These are phyloP conservation scores for Paratilapia polleni DNA, from an alignment of 2,113 vertebrate species.

Conservation along the genomic window DNA sequence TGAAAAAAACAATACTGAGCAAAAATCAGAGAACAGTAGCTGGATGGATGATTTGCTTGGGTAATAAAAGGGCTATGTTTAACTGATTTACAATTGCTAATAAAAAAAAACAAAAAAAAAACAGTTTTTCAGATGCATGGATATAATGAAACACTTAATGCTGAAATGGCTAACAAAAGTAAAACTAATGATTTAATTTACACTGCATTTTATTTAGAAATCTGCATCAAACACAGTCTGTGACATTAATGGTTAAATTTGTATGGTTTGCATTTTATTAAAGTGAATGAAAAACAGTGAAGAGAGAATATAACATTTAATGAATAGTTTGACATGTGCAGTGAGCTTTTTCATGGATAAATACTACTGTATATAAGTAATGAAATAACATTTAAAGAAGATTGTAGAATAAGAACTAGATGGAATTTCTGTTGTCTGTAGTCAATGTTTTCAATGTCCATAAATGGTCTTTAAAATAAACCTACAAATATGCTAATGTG, in stretches of 20 bases:
- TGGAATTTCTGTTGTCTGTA: not conserved
- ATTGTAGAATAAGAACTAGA: not conserved
- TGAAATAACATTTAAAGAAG: not conserved
- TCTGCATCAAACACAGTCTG: not conserved
- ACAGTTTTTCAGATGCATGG: not conserved
- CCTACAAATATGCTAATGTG: not conserved
- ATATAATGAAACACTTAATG: not conserved
- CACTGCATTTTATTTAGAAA: not conserved
- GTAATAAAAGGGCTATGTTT: constrained; percentile 19
- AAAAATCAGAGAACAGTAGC: constrained; percentile 54
- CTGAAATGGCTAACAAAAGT: not conserved
- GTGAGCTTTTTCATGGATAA: not conserved
- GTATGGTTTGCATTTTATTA: not conserved
- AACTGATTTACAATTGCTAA: not conserved
- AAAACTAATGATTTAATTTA: not conserved
- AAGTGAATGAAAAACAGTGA: not conserved
- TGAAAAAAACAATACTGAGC: constrained; percentile 25
- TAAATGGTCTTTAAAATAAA: too few relatives aligned
- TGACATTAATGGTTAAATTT: not conserved
- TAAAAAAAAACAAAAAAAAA: not conserved
- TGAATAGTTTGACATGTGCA: not conserved
- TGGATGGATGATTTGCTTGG: constrained; percentile 81
- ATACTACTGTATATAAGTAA: not conserved
- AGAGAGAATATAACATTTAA: accelerated
- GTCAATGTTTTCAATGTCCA: not conserved